Percentiles rank a stretch among this genome's conserved stretches.
Evolutionary conservation across 2,797 vertebrate genomes (phyloP).

Genomic region (Tachyglossus aculeatus): DNA sequence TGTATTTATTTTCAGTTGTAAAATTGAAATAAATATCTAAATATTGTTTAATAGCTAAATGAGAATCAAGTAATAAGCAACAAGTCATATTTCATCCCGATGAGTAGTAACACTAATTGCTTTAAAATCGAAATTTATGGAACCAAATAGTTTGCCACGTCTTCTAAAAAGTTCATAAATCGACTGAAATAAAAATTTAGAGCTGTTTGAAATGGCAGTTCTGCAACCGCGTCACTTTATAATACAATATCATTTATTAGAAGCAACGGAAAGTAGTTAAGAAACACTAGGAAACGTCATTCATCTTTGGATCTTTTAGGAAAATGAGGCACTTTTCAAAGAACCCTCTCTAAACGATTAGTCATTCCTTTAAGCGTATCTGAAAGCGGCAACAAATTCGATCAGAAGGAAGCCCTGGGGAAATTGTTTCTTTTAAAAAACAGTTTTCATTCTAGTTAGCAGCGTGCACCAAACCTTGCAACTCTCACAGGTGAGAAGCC

Average conservation of each 20-base stretch:
- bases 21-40: conserved; percentile 23
- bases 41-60: conserved; percentile 30
- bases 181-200: conserved; percentile 61
- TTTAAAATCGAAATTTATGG: conserved; percentile 40
- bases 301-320: conserved; percentile 23
- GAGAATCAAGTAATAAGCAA: conserved; percentile 13
- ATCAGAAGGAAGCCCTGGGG: background rate
- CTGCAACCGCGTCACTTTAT: conserved; percentile 19
- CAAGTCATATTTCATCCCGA: conserved; percentile 24
- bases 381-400: background rate
- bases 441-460: conserved; percentile 29
- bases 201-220: conserved; percentile 46
- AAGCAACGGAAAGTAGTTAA: conserved; percentile 29
- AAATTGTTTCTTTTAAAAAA: background rate
- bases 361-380: background rate
- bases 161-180: conserved; percentile 58
- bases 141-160: conserved; percentile 35
- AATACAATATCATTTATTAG: conserved; percentile 50
- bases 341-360: conserved; percentile 16
- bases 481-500: conserved; percentile 98
- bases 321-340: conserved; percentile 27
- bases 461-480: conserved; percentile 88
- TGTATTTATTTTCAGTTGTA: conserved; percentile 13
- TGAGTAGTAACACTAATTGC: conserved; percentile 29
- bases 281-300: conserved; percentile 31